Evolutionary conservation across 2,797 vertebrate species (phyloP).

Genomic region (Adelosebastes latens): DNA sequence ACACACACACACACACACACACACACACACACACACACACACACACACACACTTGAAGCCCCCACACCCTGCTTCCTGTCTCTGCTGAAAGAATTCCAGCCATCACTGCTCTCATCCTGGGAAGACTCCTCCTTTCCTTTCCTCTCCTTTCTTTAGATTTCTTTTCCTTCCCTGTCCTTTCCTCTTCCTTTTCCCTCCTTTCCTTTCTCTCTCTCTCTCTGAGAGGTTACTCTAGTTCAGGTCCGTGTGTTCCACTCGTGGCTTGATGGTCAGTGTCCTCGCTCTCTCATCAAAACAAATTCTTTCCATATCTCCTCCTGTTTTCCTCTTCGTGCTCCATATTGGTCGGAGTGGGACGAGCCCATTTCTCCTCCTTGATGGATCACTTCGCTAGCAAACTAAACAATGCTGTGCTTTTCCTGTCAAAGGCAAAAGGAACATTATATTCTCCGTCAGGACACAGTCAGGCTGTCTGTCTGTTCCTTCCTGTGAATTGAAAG

Average conservation of each 20-base stretch:
- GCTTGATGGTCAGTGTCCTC: conserved; percentile 40
- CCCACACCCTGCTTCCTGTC: conserved; percentile 63
- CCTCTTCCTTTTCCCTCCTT: neutral
- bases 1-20: neutral
- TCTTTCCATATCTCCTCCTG: conserved; percentile 55
- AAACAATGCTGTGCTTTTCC: conserved; percentile 65
- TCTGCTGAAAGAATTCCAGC: conserved; percentile 55
- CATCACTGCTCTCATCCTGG: conserved; percentile 50
- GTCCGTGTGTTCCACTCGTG: neutral
- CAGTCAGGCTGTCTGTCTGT: conserved; percentile 5
- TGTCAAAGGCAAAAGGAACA: conserved; percentile 26
- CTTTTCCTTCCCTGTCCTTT: conserved; percentile 46
- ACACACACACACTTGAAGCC: conserved; percentile 15
- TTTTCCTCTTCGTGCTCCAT: conserved; percentile 30
- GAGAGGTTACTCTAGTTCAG: conserved; percentile 51
- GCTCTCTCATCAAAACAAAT: conserved; percentile 50
- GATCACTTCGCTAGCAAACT: conserved; percentile 38
- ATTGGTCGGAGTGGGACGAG: conserved; percentile 16
- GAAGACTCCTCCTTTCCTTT: conserved; percentile 60
- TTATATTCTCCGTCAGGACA: neutral
- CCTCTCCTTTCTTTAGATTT: conserved; percentile 20
- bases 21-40: neutral
- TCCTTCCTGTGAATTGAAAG: neutral
- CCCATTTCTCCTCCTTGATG: conserved; percentile 35
- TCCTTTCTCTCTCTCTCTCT: conserved; percentile 2